Percentiles rank a stretch among this genome's conserved stretches.
These are phyloP conservation scores for Pangasius macronema DNA, from an alignment of 2,797 vertebrate species.

Conservation along the genomic window DNA sequence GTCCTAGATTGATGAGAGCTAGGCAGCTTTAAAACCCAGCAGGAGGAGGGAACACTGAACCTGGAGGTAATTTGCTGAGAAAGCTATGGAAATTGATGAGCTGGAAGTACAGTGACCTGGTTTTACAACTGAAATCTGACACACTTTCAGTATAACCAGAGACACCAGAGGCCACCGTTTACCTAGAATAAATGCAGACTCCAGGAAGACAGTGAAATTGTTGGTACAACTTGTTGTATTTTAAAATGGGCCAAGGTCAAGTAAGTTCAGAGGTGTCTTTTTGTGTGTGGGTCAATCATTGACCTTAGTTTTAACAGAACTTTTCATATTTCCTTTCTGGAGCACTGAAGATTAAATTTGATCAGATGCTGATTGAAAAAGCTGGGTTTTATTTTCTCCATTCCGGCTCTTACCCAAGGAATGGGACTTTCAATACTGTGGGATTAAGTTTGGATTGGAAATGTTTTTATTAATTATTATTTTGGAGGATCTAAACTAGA, in stretches of 20 bases:
- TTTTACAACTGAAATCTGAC: slow-evolving; percentile 39
- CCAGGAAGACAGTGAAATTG: background rate
- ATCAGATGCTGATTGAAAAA: slow-evolving; percentile 58
- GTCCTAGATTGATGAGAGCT: slow-evolving; percentile 69
- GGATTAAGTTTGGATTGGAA: slow-evolving; percentile 68
- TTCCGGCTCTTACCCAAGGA: slow-evolving; percentile 15
- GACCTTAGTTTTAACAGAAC: slow-evolving; percentile 67
- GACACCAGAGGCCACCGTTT: slow-evolving; percentile 6
- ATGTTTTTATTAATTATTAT: slow-evolving; percentile 71
- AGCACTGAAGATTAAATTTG: slow-evolving; percentile 58
- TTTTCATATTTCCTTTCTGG: slow-evolving; percentile 67
- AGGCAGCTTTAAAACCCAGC: slow-evolving; percentile 49
- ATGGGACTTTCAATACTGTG: slow-evolving; percentile 58
- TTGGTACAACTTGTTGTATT: background rate
- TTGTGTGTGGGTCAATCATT: slow-evolving; percentile 35
- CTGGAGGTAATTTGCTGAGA: slow-evolving; percentile 49
- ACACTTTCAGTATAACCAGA: slow-evolving; percentile 8
- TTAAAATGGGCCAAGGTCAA: slow-evolving; percentile 14
- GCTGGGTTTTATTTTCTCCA: slow-evolving; percentile 11
- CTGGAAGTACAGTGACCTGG: slow-evolving; percentile 61
- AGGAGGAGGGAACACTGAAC: slow-evolving; percentile 46
- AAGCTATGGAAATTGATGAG: slow-evolving; percentile 66
- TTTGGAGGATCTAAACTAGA: slow-evolving; percentile 71
- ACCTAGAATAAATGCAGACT: slow-evolving; percentile 28
- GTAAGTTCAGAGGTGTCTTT: background rate